Percentiles rank a stretch among this genome's conserved stretches.
These are phyloP conservation scores for Chionomys nivalis DNA, from an alignment of 2,113 vertebrate species.

Conservation along the genomic window DNA sequence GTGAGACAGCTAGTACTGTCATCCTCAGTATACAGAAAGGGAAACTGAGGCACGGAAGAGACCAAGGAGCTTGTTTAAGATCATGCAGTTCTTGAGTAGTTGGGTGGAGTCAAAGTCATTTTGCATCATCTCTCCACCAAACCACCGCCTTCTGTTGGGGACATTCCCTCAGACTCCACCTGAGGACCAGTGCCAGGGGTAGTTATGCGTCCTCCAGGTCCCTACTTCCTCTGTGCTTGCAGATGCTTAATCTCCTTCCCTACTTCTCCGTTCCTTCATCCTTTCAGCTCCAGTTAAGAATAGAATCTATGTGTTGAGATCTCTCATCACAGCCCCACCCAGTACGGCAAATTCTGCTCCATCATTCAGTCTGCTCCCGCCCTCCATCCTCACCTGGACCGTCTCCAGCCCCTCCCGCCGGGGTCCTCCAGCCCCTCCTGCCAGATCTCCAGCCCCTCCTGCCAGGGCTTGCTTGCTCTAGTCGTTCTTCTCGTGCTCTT, in stretches of 20 bases:
- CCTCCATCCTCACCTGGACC: background rate
- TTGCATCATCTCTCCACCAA: background rate
- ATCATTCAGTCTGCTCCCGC: too few species aligned
- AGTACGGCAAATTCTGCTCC: too few species aligned
- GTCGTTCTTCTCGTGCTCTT: background rate
- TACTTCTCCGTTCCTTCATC: background rate
- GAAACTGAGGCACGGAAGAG: background rate
- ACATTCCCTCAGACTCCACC: background rate
- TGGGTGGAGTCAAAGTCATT: background rate
- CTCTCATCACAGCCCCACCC: background rate
- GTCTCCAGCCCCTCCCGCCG: background rate
- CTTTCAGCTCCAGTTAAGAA: background rate
- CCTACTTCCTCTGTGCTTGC: background rate
- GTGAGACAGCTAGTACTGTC: background rate
- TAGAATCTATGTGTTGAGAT: background rate
- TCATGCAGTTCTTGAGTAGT: background rate
- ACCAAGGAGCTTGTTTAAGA: background rate
- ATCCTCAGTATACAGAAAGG: background rate
- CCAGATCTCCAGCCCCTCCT: too few species aligned
- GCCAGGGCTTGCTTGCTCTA: background rate
- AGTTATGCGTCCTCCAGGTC: background rate
- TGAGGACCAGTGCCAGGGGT: background rate
- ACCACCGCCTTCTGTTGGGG: background rate
- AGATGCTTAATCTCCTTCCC: background rate
- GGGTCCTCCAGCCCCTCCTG: background rate